Base-by-base conservation (phyloP, 2,113 vertebrate species). In the Phrynosoma platyrhinos region DNA sequence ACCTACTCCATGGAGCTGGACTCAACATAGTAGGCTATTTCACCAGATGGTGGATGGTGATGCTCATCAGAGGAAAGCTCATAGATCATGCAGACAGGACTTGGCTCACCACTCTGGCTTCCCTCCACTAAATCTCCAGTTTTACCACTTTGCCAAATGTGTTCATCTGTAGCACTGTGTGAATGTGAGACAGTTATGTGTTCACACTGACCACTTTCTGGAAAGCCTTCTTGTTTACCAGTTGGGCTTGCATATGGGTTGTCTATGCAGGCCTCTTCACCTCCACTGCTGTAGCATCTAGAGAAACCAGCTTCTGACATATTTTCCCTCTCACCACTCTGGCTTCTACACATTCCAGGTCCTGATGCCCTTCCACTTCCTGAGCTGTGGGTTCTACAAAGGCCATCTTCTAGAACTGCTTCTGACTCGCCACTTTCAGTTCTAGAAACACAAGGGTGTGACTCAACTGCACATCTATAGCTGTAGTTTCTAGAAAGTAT, bases 401-500 rank as follows among this genome's bases (percentile, higher is more conserved):
- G 21, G 3, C 4, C 8, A 6, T 21, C 32, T 87, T 81, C 68
- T 58, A 32, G 52, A 81, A 80, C 25, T 42, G 64, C 69, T 77
- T 88, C 80, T 76, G 79, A 20, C 30, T 66, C 23, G 36, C 8
- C 2, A 6, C 72, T 88, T 68, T 83, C n/a, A 20, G 80, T 83
- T 83, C 72, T 78, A 53, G 75, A 68, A 5, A 68, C 2, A 13
- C 13, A n/a, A 68, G 72, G 42, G 27, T 53, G 58, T 40, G 81
- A 88, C 20, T 8, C 32, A 40, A 81, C 72, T 83, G 87, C 87
- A 77, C 80, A 69, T 77, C 23, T 32, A 18, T 83, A 83, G 47
- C 87, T 88, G 62, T 88, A 53, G 47, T 47, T 83, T 88, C 87
- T 83, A 68, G 58, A 77, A 88, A 77, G 13, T 47, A 4, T 14